phyloP scores from a whole-genome alignment of 1,140 invertebrate species.

The Homarus americanus region DNA sequence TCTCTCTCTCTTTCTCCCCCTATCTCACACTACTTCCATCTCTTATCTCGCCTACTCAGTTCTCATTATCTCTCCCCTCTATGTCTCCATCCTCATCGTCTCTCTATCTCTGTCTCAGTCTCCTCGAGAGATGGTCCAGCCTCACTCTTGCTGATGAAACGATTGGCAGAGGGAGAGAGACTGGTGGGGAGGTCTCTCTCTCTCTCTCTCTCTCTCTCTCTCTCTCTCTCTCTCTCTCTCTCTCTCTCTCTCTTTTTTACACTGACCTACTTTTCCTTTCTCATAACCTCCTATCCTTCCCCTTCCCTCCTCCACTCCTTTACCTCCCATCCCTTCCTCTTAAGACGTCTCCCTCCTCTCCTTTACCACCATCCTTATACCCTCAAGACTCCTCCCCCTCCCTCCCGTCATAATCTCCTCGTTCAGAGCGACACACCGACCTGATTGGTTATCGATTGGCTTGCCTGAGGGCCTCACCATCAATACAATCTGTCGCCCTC shows the following conservation, averaged over 20 bases:
- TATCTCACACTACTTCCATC: not conserved
- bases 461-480: too few relatives aligned
- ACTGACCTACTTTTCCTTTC: not conserved
- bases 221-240: constrained; percentile 6
- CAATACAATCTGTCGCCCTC: too few relatives aligned
- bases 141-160: too few relatives aligned
- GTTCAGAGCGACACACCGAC: too few relatives aligned
- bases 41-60: not conserved
- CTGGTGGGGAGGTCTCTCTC: not conserved
- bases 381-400: not conserved
- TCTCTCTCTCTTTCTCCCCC: not conserved
- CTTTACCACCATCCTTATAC: not conserved
- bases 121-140: too few relatives aligned
- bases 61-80: too few relatives aligned
- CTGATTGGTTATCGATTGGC: too few relatives aligned
- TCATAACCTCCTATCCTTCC: not conserved
- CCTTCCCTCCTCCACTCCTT: not conserved
- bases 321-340: not conserved
- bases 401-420: too few relatives aligned
- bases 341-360: not conserved
- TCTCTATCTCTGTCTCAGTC: too few relatives aligned
- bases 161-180: not conserved
- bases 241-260: not conserved
- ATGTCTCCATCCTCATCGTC: not conserved
- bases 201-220: constrained; percentile 10